These are phyloP conservation scores for Furnarius figulus DNA, from an alignment of 2,113 vertebrate genomes.

Conservation along the genomic window DNA sequence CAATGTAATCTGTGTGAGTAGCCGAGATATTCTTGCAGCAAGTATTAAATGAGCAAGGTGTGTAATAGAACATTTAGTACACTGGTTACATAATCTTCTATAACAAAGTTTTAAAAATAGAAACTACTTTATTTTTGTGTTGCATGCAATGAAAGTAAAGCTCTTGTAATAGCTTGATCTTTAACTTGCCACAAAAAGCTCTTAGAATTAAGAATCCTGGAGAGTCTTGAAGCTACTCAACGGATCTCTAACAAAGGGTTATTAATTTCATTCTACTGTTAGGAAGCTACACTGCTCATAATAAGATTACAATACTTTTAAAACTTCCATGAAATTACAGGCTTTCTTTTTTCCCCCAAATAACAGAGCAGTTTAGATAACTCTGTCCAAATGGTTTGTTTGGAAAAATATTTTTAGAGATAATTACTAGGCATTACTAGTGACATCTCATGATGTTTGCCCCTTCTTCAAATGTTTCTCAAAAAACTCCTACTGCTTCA, in stretches of 20 bases:
- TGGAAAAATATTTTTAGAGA: neutral
- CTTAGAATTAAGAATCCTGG: neutral
- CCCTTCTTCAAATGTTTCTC: neutral
- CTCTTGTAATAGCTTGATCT: neutral
- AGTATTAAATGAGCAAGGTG: neutral
- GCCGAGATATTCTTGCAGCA: neutral
- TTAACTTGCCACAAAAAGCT: neutral
- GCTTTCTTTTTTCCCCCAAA: neutral
- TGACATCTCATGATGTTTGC: neutral
- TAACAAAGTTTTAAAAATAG: neutral
- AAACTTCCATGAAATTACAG: neutral
- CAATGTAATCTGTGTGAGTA: neutral
- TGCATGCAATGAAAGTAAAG: neutral
- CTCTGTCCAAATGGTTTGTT: neutral
- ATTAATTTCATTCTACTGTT: conserved; percentile 10
- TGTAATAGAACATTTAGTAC: neutral
- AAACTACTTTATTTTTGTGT: neutral
- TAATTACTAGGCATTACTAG: neutral
- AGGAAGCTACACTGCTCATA: neutral
- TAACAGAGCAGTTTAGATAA: neutral
- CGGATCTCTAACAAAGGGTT: neutral
- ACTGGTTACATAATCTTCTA: neutral
- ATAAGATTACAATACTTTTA: neutral
- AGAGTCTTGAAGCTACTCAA: neutral
- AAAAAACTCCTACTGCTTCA: neutral